Percentiles rank a stretch among this genome's conserved stretches.
These are phyloP conservation scores for Nebria ingens DNA, from an alignment of 1,140 invertebrate species.

Conservation along the genomic window DNA sequence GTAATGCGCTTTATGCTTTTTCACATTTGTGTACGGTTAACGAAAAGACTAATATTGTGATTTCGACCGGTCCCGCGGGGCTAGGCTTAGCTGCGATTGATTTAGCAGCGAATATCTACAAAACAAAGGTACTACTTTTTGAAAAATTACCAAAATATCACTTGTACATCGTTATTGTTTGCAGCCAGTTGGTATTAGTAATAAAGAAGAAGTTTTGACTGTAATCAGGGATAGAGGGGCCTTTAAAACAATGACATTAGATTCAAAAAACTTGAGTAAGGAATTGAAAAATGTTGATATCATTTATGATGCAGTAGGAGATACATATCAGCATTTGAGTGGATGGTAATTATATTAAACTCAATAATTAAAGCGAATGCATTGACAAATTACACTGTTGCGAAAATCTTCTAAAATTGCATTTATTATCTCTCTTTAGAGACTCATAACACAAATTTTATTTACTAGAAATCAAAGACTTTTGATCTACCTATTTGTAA, in stretches of 20 bases:
- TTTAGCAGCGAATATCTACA: conserved; percentile 44
- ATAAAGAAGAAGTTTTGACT: conserved; percentile 40
- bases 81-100: conserved; percentile 47
- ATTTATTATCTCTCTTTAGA: no score
- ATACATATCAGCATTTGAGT: conserved; percentile 38
- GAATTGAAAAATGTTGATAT: conserved; percentile 42
- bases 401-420: no score
- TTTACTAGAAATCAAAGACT: no score
- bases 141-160: neutral
- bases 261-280: conserved; percentile 36
- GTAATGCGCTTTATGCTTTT: conserved; percentile 41
- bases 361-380: no score
- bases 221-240: conserved; percentile 43
- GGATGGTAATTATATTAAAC: no score
- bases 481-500: no score
- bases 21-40: conserved; percentile 37
- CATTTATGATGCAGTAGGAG: conserved; percentile 46
- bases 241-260: conserved; percentile 39
- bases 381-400: no score
- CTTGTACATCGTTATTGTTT: neutral
- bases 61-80: conserved; percentile 45
- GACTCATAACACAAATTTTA: no score
- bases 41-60: conserved; percentile 37
- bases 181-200: conserved; percentile 45
- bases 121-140: conserved; percentile 35